phyloP scores from a whole-genome alignment of 1,140 invertebrate species.

The Drosophila ambigua region DNA sequence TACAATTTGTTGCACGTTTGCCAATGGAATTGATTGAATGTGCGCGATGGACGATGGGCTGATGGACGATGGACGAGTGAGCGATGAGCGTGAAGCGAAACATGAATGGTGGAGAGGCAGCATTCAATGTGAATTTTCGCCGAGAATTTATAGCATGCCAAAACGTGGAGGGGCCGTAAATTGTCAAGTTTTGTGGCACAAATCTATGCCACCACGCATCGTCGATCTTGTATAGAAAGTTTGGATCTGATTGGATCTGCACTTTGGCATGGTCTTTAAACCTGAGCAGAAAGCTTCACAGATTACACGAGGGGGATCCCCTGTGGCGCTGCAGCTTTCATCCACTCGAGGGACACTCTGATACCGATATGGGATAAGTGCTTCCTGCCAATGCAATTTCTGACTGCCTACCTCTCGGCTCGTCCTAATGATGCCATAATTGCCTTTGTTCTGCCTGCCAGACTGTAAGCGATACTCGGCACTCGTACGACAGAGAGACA shows the following conservation, averaged over 20 bases:
- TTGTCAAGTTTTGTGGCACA: slow-evolving; percentile 40
- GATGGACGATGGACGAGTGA: slow-evolving; percentile 37
- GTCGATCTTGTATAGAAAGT: slow-evolving; percentile 40
- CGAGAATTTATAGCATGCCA: slow-evolving; percentile 63
- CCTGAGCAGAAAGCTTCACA: slow-evolving; percentile 27
- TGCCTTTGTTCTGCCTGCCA: slow-evolving; percentile 63
- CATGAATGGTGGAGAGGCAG: slow-evolving; percentile 10
- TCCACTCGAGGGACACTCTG: slow-evolving; percentile 45
- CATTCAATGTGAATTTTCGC: slow-evolving; percentile 61
- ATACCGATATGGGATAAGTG: slow-evolving; percentile 53
- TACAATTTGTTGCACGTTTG: slow-evolving; percentile 68
- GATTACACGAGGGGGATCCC: background rate
- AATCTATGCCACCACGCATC: slow-evolving; percentile 1
- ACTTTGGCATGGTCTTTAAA: slow-evolving; percentile 34
- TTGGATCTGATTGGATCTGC: slow-evolving; percentile 40
- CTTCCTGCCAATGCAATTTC: slow-evolving; percentile 58
- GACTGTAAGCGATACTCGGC: slow-evolving; percentile 68
- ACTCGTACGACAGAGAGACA: background rate
- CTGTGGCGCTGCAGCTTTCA: slow-evolving; percentile 34
- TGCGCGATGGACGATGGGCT: slow-evolving; percentile 30
- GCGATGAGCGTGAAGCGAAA: slow-evolving; percentile 26
- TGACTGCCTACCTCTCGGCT: slow-evolving; percentile 9
- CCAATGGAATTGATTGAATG: slow-evolving; percentile 76
- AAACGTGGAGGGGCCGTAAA: slow-evolving; percentile 54
- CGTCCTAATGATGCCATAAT: slow-evolving; percentile 70